Evolutionary conservation across 2,113 vertebrate species (phyloP).

Genomic region (Empidonax alnorum): DNA sequence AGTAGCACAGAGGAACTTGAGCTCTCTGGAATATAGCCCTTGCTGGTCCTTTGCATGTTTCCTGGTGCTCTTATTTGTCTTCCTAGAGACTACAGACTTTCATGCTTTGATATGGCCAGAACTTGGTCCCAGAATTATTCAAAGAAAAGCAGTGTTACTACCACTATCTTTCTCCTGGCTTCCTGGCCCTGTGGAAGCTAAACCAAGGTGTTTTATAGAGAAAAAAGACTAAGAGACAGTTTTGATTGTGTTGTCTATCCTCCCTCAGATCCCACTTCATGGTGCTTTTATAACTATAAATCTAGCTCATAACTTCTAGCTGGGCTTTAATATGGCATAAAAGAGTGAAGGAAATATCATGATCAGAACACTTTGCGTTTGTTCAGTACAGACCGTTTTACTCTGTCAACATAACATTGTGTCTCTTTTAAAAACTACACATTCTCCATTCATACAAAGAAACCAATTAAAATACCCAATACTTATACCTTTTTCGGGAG

Average conservation of each 20-base stretch:
- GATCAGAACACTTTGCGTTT: background rate
- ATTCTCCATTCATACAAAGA: background rate
- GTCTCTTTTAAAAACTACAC: background rate
- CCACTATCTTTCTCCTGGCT: background rate
- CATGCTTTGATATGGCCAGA: background rate
- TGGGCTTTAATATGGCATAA: background rate
- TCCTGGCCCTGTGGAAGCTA: background rate
- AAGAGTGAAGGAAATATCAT: background rate
- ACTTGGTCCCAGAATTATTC: background rate
- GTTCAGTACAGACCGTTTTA: background rate
- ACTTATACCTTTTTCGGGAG: constrained; percentile 74
- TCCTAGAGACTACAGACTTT: background rate
- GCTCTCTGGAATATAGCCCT: background rate
- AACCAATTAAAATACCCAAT: background rate
- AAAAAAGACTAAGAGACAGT: background rate
- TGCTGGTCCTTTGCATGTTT: background rate
- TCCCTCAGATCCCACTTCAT: background rate
- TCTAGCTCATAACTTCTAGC: background rate
- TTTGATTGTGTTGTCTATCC: background rate
- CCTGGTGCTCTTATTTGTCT: background rate
- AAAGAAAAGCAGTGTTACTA: background rate
- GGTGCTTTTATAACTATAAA: background rate
- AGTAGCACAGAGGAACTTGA: background rate
- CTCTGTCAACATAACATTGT: background rate
- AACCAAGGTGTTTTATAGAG: background rate